Base-by-base conservation (phyloP, 2,797 vertebrate species). In the Phoeniculus purpureus region DNA sequence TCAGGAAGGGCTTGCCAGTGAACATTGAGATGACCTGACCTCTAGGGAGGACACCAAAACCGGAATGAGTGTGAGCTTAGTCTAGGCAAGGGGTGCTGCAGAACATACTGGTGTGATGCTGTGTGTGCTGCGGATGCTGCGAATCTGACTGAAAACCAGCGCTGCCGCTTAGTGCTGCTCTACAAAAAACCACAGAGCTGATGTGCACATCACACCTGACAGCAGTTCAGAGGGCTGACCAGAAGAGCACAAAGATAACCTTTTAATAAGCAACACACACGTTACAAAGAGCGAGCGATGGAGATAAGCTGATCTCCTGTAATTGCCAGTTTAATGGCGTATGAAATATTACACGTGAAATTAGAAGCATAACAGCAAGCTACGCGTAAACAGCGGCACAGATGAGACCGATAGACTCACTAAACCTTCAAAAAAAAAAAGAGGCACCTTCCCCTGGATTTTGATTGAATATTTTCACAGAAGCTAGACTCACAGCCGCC, bases 381-480 rank as follows among this genome's bases (percentile, higher is more conserved):
- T 56, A 51, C 15, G 26, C 5, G 1, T 27, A 70, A 85, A n/a
- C 15, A 29, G 4, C 6, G 31, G 18, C 4, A 45, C 12, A 55
- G 21, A 7, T 54, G 27, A 54, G 11, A 62, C 12, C 9, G 76
- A 62, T 4, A 61, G 65, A 48, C 7, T 50, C 26, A 3, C 25
- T 55, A 65, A 83, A 31, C 5, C 8, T 66, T 71, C 8, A n/a
- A 58, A 82, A 76, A 16, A 1, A 16, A 76, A 16, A 1, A 16
- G 37, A 12, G 45, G 12, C 11, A 21, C 25, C 6, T 15, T 32
- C 1, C 0, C 6, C 8, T 9, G 8, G 11, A 10, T 25, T 66
- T 50, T n/a, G 12, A 10, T 26, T 34, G 29, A 72, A 45, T 7
- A 32, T 45, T 40, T 87, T 29, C 45, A 74, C 15, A 32, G 43